Base-by-base conservation (phyloP, 2,797 vertebrate genomes). In the Poecile montanus region DNA sequence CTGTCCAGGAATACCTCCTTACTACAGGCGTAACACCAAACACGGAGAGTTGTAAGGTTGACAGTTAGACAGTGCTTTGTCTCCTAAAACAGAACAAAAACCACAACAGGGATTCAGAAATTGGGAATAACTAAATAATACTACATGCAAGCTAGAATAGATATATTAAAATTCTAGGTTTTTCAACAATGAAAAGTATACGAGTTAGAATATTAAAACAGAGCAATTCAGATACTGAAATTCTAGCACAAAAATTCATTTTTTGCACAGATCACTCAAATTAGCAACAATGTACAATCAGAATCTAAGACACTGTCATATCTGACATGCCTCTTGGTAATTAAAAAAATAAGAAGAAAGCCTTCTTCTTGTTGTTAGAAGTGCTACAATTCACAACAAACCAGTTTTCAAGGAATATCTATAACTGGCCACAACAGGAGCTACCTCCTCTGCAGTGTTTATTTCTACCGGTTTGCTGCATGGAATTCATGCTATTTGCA, bases 21-120 rank as follows among this genome's bases (percentile, higher is more conserved):
- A 94, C 98, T 98, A 85, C 99, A 99, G 96, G 99, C 98, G 1
- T 99, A 99, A 98, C 99, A 99, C 99, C 99, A 99, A 74, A 99
- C 99, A 78, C 99, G 98, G 20, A 99, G 98, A 4, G 99, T 99
- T 82, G 99, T 99, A 92, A 99, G 98, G 97, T 99, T 99, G 97
- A 99, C 99, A 4, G 99, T 99, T 63, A 99, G 97, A 97, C 98
- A 99, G 97, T 99, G 99, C 48, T 98, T 98, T 47, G 99, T 99
- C 87, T 99, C 99, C 99, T 99, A 85, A 44, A 96, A 86, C 18
- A 93, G 19, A 79, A 92, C 4, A 85, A 89, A 95, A 67, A 5
- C 2, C 54, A 90, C 66, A 89, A 66, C 9, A 23, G 58, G 8
- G 20, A 82, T 81, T 86, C 42, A 79, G 47, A 71, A 85, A 67